These are phyloP conservation scores for Caenorhabditis macrosperma DNA, from an alignment of 2,888 invertebrate genomes.

Conservation along the genomic window DNA sequence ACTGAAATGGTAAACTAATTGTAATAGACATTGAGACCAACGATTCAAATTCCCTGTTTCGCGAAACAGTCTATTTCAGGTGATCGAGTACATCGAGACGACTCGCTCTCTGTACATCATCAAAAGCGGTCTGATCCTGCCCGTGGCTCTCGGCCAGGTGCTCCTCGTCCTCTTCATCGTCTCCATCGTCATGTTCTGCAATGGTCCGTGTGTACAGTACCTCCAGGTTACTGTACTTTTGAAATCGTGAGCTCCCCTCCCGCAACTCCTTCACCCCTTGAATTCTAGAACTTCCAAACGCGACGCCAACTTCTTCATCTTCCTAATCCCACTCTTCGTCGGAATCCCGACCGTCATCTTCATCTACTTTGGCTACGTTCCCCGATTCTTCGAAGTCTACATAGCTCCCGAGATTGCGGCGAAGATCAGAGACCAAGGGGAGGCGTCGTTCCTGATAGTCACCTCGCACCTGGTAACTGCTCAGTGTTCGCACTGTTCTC, in stretches of 20 bases:
- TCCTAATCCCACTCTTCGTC: constrained; percentile 3
- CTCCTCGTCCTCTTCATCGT: constrained; percentile 28
- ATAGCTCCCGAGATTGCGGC: not conserved
- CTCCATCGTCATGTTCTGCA: constrained; percentile 28
- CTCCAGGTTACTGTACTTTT: constrained; percentile 32
- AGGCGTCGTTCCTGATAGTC: constrained; percentile 13
- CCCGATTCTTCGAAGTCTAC: not conserved
- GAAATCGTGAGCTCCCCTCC: not conserved
- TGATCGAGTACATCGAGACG: constrained; percentile 19
- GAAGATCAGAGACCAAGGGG: constrained; percentile 16
- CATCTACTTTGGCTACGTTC: constrained; percentile 20
- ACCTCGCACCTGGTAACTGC: not conserved
- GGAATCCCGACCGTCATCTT: constrained; percentile 13
- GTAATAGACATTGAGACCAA: too few species aligned
- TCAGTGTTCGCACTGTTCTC: not conserved
- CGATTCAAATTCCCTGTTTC: too few species aligned
- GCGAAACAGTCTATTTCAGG: too few species aligned
- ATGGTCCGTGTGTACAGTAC: constrained; percentile 31
- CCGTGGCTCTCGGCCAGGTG: constrained; percentile 11
- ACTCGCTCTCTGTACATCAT: constrained; percentile 39
- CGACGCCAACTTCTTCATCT: constrained; percentile 13
- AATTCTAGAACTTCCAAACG: constrained; percentile 7
- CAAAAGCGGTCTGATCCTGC: constrained; percentile 36
- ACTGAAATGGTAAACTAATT: too few species aligned
- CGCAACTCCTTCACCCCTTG: too few species aligned